Conservation (phyloP, 2,797 vertebrate species). For the Manis pentadactyla region DNA sequence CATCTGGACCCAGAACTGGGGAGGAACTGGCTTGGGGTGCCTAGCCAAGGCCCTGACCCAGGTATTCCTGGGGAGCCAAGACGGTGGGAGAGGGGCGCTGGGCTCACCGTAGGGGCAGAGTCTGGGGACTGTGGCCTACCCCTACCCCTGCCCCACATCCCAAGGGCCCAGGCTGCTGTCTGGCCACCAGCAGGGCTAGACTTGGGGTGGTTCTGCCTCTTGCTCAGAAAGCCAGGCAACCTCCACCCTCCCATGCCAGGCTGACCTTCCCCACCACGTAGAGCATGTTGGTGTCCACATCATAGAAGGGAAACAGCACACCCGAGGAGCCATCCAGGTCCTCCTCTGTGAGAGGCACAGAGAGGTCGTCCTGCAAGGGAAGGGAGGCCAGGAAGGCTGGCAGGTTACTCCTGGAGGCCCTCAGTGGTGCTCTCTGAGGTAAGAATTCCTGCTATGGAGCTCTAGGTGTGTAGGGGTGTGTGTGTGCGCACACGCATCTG, state of each 20-base stretch:
- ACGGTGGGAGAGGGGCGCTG: neutral
- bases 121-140: neutral
- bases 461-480: neutral
- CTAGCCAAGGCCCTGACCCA: neutral
- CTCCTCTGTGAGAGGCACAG: slow-evolving; percentile 92
- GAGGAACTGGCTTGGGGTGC: neutral
- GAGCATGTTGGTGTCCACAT: slow-evolving; percentile 94
- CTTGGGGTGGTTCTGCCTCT: neutral
- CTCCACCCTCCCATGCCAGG: neutral
- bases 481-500: neutral
- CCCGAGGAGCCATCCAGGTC: slow-evolving; percentile 95
- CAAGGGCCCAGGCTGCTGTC: neutral
- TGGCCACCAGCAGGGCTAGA: neutral
- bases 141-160: neutral
- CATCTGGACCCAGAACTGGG: neutral
- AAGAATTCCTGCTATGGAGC: neutral
- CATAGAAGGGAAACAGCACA: slow-evolving; percentile 95
- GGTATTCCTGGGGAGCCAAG: neutral
- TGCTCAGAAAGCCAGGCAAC: neutral
- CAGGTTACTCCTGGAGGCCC: neutral
- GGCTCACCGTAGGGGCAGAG: neutral
- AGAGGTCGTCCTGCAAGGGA: slow-evolving; percentile 91
- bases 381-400: slow-evolving; percentile 50
- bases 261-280: slow-evolving; percentile 96
- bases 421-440: neutral